Conservation (phyloP, 2,888 invertebrate species). For the Charanyca ferruginea region DNA sequence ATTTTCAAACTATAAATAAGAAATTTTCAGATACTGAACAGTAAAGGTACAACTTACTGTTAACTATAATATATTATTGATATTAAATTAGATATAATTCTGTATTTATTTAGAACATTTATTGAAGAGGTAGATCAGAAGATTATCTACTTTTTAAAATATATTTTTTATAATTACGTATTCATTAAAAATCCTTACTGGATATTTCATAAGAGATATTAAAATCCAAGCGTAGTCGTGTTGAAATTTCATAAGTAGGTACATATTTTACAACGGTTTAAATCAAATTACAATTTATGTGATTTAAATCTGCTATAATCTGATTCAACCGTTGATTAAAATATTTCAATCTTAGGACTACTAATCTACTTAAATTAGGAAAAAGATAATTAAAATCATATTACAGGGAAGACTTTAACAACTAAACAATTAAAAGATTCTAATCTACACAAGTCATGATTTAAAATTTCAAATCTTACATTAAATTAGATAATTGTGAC, state of each 20-base stretch:
- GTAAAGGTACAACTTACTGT: conserved; percentile 67
- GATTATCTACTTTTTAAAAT: conserved; percentile 54
- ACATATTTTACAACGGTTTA: conserved; percentile 58
- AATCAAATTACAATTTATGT: conserved; percentile 38
- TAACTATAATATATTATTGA: conserved; percentile 64
- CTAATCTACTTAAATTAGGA: conserved; percentile 53
- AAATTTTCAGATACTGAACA: conserved; percentile 24
- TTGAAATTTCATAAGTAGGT: conserved; percentile 76
- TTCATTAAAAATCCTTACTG: conserved; percentile 74
- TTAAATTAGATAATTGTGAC: conserved; percentile 67
- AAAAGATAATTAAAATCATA: conserved; percentile 25
- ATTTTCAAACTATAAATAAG: conserved; percentile 39
- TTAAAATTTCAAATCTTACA: conserved; percentile 46
- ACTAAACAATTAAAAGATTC: conserved; percentile 48
- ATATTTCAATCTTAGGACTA: conserved; percentile 49
- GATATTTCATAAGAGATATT: conserved; percentile 85
- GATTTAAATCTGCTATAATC: conserved; percentile 28
- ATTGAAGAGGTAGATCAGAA: conserved; percentile 81
- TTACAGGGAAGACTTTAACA: conserved; percentile 67
- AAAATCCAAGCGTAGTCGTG: conserved; percentile 80
- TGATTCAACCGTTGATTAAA: conserved; percentile 40
- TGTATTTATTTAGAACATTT: conserved; percentile 70
- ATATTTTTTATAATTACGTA: conserved; percentile 73
- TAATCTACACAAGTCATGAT: conserved; percentile 59
- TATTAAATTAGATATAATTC: conserved; percentile 53